Evolutionary conservation across 2,888 invertebrate species (phyloP), one percentile per base, ranked within the genome.

Genomic region (Andrena hattorfiana): DNA sequence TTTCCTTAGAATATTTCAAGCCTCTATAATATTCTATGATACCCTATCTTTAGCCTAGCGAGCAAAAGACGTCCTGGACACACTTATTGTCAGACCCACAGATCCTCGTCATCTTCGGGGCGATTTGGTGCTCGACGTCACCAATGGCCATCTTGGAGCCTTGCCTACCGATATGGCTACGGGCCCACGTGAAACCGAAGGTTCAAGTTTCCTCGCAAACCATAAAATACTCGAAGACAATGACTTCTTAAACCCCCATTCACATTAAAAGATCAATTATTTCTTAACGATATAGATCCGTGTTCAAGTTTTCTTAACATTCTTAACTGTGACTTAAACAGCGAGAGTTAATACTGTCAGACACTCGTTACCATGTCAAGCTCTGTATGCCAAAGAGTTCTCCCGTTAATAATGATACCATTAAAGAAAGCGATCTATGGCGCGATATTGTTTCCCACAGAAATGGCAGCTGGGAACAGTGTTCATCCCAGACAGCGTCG

Each of bases 141-240:
- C 96, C 97, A 0, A 97, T 98, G 96, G 97, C 98, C 0, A 96
- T 97, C 84, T 93, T 98, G 85, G 98, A 98, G 92, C 97, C 98
- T 0, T 97, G 97, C 81, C 94, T 98, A 20, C 98, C 98, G 0
- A 96, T 97, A 89, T 98, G 98, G 97, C 94, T 98, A 56, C 95
- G 97, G 92, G 95, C 95, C 16, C 95, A 95, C 74, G 95, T 97
- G 85, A 94, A 96, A 86, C 96, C 96, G 0, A 94, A 94, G 95
- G 96, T 96, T 90, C 89, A 88, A 70, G 10, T 32, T 30, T 6
- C 2, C 51, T 42, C 23, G 2, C n/a, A 23, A 26, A 59, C 4
- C 26, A 49, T 28, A n/a, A 20, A 4, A 69, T 56, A 3, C n/a
- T 42, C 5, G n/a, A 49, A 42, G 35, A 59, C 2, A 5, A 1